Conservation (phyloP, 2,888 invertebrate genomes). For the Noctua pronuba region DNA sequence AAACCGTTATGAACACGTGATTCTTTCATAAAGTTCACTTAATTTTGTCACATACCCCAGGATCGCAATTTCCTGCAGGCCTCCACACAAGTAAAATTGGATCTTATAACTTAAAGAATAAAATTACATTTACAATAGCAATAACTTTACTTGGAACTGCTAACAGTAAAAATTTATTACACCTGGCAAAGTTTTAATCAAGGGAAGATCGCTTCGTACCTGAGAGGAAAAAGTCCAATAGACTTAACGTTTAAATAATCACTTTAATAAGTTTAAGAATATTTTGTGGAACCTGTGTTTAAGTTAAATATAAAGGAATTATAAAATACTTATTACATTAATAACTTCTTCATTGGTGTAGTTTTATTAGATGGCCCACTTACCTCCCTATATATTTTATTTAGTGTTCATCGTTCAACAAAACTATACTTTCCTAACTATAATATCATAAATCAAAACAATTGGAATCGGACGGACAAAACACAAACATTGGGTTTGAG, state of each 20-base stretch:
- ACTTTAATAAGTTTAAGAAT: slow-evolving; percentile 17
- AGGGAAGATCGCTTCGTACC: slow-evolving; percentile 43
- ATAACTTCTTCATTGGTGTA: background rate
- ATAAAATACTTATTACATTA: background rate
- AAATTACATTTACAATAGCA: slow-evolving; percentile 36
- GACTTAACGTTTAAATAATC: slow-evolving; percentile 14
- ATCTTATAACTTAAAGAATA: background rate
- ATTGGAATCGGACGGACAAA: background rate
- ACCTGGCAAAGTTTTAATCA: slow-evolving; percentile 63
- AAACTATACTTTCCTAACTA: background rate
- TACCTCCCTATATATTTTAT: background rate
- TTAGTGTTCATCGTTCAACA: background rate
- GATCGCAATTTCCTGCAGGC: slow-evolving; percentile 41
- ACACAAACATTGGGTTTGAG: no score
- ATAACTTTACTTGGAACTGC: slow-evolving; percentile 37
- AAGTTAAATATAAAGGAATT: background rate
- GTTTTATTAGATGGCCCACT: background rate
- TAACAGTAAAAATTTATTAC: slow-evolving; percentile 60
- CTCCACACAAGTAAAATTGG: slow-evolving; percentile 18
- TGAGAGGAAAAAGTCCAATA: slow-evolving; percentile 42
- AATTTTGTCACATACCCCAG: slow-evolving; percentile 32
- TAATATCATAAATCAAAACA: background rate
- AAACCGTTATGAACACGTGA: slow-evolving; percentile 33
- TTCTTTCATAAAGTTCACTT: slow-evolving; percentile 41
- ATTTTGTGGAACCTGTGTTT: slow-evolving; percentile 1